Percentiles rank a stretch among this genome's conserved stretches.
phyloP scores from a whole-genome alignment of 1,140 invertebrate species.

The Agrypnia vestita region DNA sequence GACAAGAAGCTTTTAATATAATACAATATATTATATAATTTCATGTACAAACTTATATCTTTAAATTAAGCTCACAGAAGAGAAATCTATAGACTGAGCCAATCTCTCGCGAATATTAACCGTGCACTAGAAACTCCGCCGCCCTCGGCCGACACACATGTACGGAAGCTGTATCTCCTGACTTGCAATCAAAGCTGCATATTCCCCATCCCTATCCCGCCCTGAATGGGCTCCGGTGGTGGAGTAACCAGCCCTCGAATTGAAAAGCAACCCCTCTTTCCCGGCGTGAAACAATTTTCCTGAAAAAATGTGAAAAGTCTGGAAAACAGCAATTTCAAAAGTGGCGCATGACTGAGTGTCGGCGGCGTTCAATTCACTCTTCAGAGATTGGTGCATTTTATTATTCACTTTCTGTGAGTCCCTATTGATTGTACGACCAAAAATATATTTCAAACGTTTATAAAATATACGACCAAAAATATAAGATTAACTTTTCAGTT shows the following conservation, averaged over 20 bases:
- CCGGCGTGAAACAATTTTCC: slow-evolving; percentile 38
- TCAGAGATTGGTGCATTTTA: neutral
- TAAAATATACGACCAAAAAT: too few relatives aligned
- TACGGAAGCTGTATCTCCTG: slow-evolving; percentile 18
- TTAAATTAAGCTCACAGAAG: neutral
- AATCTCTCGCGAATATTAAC: slow-evolving; percentile 6
- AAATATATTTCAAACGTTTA: too few relatives aligned
- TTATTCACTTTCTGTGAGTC: too few relatives aligned
- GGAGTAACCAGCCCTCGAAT: slow-evolving; percentile 20
- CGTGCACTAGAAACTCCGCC: neutral
- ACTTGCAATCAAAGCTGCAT: slow-evolving; percentile 30
- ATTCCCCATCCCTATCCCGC: slow-evolving; percentile 10
- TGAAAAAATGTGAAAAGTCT: slow-evolving; percentile 1
- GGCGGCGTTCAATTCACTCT: neutral
- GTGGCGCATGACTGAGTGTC: slow-evolving; percentile 19
- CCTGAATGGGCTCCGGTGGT: slow-evolving; percentile 24
- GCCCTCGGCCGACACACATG: neutral
- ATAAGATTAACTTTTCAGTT: too few relatives aligned
- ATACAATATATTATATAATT: too few relatives aligned
- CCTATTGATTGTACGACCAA: too few relatives aligned
- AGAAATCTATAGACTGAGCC: neutral
- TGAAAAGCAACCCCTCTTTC: slow-evolving; percentile 34
- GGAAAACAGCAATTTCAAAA: slow-evolving; percentile 18
- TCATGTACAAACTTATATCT: neutral
- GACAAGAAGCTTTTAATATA: too few relatives aligned